Base-by-base conservation (phyloP, 2,888 invertebrate species). In the Phania funesta region DNA sequence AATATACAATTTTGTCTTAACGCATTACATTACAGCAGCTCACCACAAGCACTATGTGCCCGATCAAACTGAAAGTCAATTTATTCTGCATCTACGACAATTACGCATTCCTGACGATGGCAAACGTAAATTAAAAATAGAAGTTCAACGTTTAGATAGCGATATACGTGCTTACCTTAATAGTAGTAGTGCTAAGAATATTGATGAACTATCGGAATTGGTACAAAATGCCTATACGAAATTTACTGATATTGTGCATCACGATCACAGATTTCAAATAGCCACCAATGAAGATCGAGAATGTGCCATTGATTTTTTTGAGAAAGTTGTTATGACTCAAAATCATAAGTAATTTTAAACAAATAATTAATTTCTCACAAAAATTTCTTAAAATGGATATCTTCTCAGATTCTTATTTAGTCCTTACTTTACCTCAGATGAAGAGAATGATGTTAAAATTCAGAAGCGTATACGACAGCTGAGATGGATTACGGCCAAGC, bases 401-500 rank as follows among this genome's bases (percentile, higher is more conserved):
- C 11, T 50, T 41, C 75, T 6, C 11, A 94, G 94, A 85, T 92
- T 93, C 54, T 92, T 99, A 48, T 99, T 99, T 91, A 98, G 98
- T 84, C 97, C 98, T 0, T 93, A 93, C 62, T 95, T 95, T 44
- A 97, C 97, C 0, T 94, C 95, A 46, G 99, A 99, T 88, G 98
- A 98, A 92, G 98, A 99, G 85, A 95, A 95, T 86, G 99, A 99
- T 92, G 93, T 99, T 44, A 94, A 94, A 50, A 95, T 99, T 88
- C 99, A 99, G 87, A 96, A 96, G 84, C 94, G 98, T 77, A 99
- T 99, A 87, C 94, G 99, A 58, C 96, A 97, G 89, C 92, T 99
- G 71, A 96, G 97, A 90, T 99, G 99, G 99, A 97, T 99, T 8
- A 97, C 97, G 77, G 96, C 97, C 64, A 95, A 96, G 83, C 98